phyloP scores from a whole-genome alignment of 1,140 invertebrate genomes.

The Asbolus verrucosus region DNA sequence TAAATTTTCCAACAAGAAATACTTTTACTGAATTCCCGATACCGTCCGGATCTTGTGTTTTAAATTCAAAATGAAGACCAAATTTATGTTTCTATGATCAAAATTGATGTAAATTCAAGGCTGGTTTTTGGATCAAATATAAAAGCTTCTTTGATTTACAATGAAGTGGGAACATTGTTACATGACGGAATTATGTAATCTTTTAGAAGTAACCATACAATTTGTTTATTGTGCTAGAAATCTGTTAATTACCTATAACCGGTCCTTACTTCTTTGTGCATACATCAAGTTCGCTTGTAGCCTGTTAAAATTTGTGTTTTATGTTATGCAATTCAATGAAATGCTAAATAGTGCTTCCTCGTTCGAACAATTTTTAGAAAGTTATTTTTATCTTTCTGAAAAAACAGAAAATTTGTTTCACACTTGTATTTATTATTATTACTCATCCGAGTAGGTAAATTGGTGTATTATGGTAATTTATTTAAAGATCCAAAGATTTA shows the following conservation, averaged over 20 bases:
- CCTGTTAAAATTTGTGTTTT: constrained; percentile 28
- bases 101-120: no score
- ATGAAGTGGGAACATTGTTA: no score
- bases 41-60: no score
- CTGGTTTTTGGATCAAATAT: no score
- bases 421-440: background rate
- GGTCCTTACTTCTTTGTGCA: constrained; percentile 8
- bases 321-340: constrained; percentile 2
- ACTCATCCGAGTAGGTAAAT: constrained; percentile 1
- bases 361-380: constrained; percentile 14
- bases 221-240: constrained; percentile 34
- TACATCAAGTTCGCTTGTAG: background rate
- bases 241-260: constrained; percentile 32
- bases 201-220: constrained; percentile 4
- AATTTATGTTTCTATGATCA: no score
- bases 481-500: no score
- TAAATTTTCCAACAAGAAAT: no score
- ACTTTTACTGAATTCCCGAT: no score
- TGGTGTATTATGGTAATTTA: constrained; percentile 12
- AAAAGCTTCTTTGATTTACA: no score
- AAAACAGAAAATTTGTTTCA: constrained; percentile 2
- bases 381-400: constrained; percentile 4
- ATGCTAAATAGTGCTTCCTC: constrained; percentile 3
- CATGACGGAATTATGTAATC: background rate
- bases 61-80: no score